Percentiles rank a stretch among this genome's conserved stretches.
Evolutionary conservation across 2,113 vertebrate species (phyloP).

Genomic region (Anolis carolinensis): DNA sequence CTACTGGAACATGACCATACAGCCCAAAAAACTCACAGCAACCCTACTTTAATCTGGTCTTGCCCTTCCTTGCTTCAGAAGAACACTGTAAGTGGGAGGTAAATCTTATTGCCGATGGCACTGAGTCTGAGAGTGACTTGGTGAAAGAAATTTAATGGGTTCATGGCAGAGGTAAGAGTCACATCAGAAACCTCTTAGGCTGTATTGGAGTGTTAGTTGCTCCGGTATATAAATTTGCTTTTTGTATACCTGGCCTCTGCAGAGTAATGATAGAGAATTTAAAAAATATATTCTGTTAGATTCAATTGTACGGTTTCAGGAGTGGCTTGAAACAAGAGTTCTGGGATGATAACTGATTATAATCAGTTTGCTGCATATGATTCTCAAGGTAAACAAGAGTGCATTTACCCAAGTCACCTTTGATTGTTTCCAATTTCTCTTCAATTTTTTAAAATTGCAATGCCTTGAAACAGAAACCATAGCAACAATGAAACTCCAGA

Average conservation of each 20-base stretch:
- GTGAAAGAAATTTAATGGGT: background rate
- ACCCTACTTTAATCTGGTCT: no score
- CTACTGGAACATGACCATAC: no score
- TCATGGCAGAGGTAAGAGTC: background rate
- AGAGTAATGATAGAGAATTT: background rate
- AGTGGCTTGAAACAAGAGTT: background rate
- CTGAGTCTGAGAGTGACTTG: background rate
- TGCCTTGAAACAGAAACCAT: constrained; percentile 1
- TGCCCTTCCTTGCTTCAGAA: background rate
- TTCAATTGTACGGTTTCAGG: background rate
- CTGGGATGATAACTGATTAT: background rate
- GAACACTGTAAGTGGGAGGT: background rate
- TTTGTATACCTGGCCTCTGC: background rate
- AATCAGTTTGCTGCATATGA: background rate
- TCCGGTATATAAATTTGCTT: background rate
- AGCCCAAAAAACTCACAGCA: no score
- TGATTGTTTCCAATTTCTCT: background rate
- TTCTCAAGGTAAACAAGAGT: background rate
- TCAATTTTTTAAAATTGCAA: background rate
- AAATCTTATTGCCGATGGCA: background rate
- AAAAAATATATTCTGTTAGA: background rate
- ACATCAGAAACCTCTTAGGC: background rate
- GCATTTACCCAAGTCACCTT: background rate
- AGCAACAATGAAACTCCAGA: constrained; percentile 4
- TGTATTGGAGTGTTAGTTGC: background rate